Conservation (phyloP, 30 jellyfish, hydroid and myxozoan genomes). For the Rhopilema esculentum region DNA sequence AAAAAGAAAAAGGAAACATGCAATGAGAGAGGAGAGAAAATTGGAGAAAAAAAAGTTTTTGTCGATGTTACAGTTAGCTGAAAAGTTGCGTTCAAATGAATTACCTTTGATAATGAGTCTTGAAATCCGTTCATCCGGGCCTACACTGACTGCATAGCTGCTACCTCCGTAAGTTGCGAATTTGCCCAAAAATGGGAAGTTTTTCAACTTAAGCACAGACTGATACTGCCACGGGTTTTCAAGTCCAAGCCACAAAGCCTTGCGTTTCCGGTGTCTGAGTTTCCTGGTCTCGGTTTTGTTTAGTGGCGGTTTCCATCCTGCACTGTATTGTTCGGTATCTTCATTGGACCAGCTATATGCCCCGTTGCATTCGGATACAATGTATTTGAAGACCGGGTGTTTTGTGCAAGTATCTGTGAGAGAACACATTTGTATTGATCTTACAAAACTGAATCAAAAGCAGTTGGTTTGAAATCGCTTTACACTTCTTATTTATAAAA, state of each 20-base stretch:
- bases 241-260: conserved; percentile 84
- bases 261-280: conserved; percentile 71
- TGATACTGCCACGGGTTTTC: conserved; percentile 93
- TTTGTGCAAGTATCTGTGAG: conserved; percentile 78
- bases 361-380: conserved; percentile 75
- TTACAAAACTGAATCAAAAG: too few relatives aligned
- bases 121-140: conserved; percentile 86
- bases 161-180: conserved; percentile 90
- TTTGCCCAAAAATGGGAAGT: conserved; percentile 89
- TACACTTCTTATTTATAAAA: too few relatives aligned
- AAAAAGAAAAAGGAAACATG: not conserved
- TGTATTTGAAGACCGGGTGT: conserved; percentile 78
- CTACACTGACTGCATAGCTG: conserved; percentile 89
- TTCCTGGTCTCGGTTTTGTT: conserved; percentile 67
- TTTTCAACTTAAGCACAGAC: conserved; percentile 75
- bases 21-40: not conserved
- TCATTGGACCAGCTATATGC: conserved; percentile 84
- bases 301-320: conserved; percentile 90
- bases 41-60: not conserved
- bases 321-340: conserved; percentile 71
- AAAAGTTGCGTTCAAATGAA: too few relatives aligned
- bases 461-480: too few relatives aligned
- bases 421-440: too few relatives aligned
- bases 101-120: conserved; percentile 64
- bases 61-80: too few relatives aligned